phyloP scores from a whole-genome alignment of 2,797 vertebrate genomes.

The Bovichtus variegatus region DNA sequence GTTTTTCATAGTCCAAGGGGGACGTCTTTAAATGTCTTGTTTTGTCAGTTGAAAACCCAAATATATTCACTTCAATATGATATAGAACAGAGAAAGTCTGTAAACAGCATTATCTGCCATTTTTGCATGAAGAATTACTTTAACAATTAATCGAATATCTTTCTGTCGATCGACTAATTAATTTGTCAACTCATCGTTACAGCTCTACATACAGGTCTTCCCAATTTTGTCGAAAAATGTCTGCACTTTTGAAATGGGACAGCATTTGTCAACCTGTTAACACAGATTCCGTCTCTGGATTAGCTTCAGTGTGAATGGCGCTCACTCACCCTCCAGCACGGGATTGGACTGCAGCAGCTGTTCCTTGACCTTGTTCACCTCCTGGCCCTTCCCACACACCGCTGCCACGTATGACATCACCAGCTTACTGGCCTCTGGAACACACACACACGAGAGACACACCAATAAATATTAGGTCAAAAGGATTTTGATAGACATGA shows the following conservation, averaged over 20 bases:
- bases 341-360: constrained; percentile 99
- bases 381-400: constrained; percentile 98
- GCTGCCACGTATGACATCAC: constrained; percentile 99
- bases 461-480: constrained; percentile 52
- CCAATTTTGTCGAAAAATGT: background rate
- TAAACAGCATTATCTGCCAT: too few relatives aligned
- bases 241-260: background rate
- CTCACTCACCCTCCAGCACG: constrained; percentile 95
- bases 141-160: too few relatives aligned
- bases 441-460: constrained; percentile 51
- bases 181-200: too few relatives aligned
- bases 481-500: constrained; percentile 55
- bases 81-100: too few relatives aligned
- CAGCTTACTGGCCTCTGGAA: constrained; percentile 98
- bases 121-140: too few relatives aligned
- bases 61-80: too few relatives aligned
- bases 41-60: too few relatives aligned
- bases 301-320: background rate
- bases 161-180: too few relatives aligned
- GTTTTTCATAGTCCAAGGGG: too few relatives aligned
- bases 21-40: too few relatives aligned
- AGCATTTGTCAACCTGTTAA: background rate
- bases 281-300: constrained; percentile 1
- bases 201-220: too few relatives aligned
- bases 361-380: constrained; percentile 99